Base-by-base conservation (phyloP, 2,113 vertebrate species). In the Clarias macrocephalus region DNA sequence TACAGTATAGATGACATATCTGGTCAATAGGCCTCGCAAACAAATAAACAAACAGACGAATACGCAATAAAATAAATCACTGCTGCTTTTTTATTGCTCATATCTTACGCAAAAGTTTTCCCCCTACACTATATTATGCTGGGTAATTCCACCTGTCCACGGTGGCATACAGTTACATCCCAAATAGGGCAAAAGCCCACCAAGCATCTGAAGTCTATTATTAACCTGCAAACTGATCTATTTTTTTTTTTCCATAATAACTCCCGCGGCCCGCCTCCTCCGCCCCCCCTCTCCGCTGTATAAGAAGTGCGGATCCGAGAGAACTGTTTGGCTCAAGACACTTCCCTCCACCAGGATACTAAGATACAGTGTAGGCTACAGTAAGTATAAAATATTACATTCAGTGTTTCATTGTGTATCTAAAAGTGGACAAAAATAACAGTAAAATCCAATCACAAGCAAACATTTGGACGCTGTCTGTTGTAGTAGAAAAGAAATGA, bases 331-430 rank as follows among this genome's bases (percentile, higher is more conserved):
- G 94, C 93, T 92, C 93, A 93, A 95, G 94, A 95, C 92, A 88
- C 86, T 84, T 84, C 73, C 85, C 91, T 93, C 91, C 81, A 93
- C 92, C 93, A 93, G 93, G 94, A 95, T 92, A 89, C 80, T 88
- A 85, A 94, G 93, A 91, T 94, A 93, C 93, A 92, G 90, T 94
- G 88, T 95, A 95, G 93, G 92, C 90, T 75, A 84, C 91, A 95
- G 95, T 96, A 95, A 96, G 95, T 96, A 95, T 95, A 89, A 37
- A 76, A 94, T 56, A 92, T 91, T 94, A 92, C 91, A 94, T 94
- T 95, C 79, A 94, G 92, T 92, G 89, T 95, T 94, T 94, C 88
- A 87, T 93, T 94, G 92, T 93, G 90, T 94, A 91, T 94, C 90
- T 94, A 88, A 94, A 89, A 92, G 92, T 91, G 89, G 57, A 81